Percentiles rank a stretch among this genome's conserved stretches.
Evolutionary conservation across 2,113 vertebrate genomes (phyloP).

Genomic region (Hippoglossus stenolepis): DNA sequence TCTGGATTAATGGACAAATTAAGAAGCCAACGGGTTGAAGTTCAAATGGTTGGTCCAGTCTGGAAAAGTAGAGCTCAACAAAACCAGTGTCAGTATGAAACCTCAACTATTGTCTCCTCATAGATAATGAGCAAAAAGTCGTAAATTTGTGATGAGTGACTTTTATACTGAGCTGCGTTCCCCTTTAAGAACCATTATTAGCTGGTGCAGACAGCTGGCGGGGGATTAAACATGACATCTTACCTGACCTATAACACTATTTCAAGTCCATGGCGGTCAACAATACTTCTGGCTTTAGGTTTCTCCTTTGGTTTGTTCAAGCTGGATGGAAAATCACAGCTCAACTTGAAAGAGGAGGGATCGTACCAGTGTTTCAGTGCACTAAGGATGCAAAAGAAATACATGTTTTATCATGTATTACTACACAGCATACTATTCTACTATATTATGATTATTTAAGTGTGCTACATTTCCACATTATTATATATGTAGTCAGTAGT

Average conservation of each 20-base stretch:
- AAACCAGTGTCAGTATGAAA: not conserved
- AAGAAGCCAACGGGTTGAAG: not conserved
- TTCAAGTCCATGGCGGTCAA: constrained; percentile 26
- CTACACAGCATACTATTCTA: not conserved
- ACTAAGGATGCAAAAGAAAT: not conserved
- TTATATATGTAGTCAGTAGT: not conserved
- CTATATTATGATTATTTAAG: not conserved
- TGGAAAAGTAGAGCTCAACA: too few relatives aligned
- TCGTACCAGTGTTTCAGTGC: not conserved
- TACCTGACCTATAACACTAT: constrained; percentile 28
- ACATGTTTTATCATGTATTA: not conserved
- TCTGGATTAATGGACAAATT: not conserved
- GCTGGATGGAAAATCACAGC: too few relatives aligned
- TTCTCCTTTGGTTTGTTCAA: not conserved
- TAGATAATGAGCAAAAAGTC: not conserved
- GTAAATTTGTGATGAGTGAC: not conserved
- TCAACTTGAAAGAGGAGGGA: not conserved
- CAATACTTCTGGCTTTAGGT: constrained; percentile 6
- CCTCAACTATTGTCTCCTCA: not conserved
- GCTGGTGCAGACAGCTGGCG: constrained; percentile 43
- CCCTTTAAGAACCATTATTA: constrained; percentile 20
- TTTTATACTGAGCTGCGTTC: not conserved
- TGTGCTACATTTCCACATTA: too few relatives aligned
- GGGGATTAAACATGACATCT: constrained; percentile 44
- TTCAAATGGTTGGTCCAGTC: too few relatives aligned